Conservation (phyloP, 2,797 vertebrate genomes). For the Cirrhinus mrigala region DNA sequence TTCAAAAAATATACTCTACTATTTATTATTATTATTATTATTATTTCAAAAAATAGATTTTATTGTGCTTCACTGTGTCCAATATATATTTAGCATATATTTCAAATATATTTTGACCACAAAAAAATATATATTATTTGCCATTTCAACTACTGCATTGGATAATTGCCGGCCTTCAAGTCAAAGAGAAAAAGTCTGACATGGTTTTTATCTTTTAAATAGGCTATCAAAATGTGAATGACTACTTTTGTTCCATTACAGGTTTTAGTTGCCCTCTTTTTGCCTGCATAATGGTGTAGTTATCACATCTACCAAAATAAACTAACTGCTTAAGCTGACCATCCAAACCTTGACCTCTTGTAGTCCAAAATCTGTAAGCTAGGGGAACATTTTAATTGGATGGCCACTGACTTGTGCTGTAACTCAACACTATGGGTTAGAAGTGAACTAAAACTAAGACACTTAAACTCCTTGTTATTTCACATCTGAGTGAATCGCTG, state of each 20-base stretch:
- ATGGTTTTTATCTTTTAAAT: neutral
- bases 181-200: neutral
- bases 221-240: neutral
- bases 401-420: neutral
- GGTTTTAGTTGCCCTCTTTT: neutral
- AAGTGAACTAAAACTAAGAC: conserved; percentile 15
- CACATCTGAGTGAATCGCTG: neutral
- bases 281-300: neutral
- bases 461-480: conserved; percentile 16
- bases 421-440: neutral
- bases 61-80: too few relatives aligned
- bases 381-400: neutral
- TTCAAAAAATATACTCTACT: too few relatives aligned
- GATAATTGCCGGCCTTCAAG: neutral
- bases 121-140: too few relatives aligned
- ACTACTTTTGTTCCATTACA: neutral
- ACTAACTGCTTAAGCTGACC: neutral
- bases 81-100: too few relatives aligned
- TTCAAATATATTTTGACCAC: too few relatives aligned
- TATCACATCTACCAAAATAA: neutral
- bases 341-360: neutral
- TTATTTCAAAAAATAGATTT: too few relatives aligned
- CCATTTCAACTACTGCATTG: neutral
- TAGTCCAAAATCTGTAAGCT: neutral
- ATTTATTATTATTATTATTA: too few relatives aligned